phyloP scores from a whole-genome alignment of 23 tunicate species.

The Oikopleura vanhoeffeni region DNA sequence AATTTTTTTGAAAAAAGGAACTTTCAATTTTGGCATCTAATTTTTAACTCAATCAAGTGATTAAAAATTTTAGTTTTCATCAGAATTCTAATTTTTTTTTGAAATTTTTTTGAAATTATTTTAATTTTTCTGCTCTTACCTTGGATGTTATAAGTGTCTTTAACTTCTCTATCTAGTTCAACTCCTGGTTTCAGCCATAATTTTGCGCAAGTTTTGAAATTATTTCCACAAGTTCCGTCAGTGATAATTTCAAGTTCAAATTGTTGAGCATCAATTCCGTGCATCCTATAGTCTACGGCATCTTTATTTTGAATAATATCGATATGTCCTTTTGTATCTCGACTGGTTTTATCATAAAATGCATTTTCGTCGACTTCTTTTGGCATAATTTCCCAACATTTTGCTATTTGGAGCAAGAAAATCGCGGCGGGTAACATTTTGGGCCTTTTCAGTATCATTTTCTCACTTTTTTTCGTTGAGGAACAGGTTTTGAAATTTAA shows the following conservation, averaged over 20 bases:
- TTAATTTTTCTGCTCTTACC: no score
- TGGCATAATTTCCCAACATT: neutral
- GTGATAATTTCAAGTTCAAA: neutral
- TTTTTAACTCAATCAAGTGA: no score
- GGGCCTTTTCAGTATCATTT: no score
- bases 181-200: neutral
- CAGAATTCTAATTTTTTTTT: no score
- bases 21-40: no score
- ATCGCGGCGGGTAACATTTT: neutral
- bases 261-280: neutral
- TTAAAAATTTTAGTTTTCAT: no score
- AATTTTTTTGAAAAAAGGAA: no score
- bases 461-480: no score
- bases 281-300: neutral
- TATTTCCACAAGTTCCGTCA: neutral
- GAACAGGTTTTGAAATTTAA: no score
- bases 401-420: neutral
- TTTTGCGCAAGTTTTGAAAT: neutral
- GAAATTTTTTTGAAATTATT: no score
- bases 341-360: neutral
- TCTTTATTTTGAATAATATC: neutral
- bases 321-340: neutral
- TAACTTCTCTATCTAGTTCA: neutral
- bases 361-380: neutral
- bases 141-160: neutral